Evolutionary conservation across 35 echinoderm and acorn worm genomes (phyloP).

Genomic region (Anneissia japonica): DNA sequence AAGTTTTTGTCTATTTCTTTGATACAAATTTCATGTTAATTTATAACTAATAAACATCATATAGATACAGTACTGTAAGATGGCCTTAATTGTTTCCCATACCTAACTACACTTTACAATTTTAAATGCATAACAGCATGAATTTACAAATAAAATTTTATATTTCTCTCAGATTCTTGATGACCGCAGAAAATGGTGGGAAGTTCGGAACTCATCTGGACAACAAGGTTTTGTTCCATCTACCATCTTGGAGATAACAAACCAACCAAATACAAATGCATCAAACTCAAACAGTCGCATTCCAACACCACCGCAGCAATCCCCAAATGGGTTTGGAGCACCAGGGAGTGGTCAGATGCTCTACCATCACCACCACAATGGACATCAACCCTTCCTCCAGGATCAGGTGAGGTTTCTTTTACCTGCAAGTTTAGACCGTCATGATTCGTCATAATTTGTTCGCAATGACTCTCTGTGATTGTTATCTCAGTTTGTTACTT

Average conservation of each 20-base stretch:
- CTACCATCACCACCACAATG: not conserved
- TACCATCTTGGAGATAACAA: conserved; percentile 56
- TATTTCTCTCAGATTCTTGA: conserved; percentile 62
- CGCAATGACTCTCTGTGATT: too few relatives aligned
- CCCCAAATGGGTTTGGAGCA: not conserved
- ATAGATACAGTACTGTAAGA: too few relatives aligned
- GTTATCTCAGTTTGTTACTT: too few relatives aligned
- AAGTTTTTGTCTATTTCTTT: too few relatives aligned
- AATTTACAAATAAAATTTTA: not conserved
- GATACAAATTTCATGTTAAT: too few relatives aligned
- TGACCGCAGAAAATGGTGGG: conserved; percentile 90
- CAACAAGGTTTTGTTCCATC: conserved; percentile 83
- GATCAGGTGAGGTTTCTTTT: not conserved
- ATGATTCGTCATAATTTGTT: too few relatives aligned
- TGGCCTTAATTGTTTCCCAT: too few relatives aligned
- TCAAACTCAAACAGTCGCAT: not conserved
- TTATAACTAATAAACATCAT: too few relatives aligned
- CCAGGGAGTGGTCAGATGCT: not conserved
- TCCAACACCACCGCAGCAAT: not conserved
- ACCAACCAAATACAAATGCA: not conserved
- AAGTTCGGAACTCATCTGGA: conserved; percentile 87
- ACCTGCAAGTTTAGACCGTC: too few relatives aligned
- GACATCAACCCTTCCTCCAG: not conserved
- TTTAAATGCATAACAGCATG: too few relatives aligned
- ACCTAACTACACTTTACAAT: too few relatives aligned